phyloP scores from a whole-genome alignment of 2,888 invertebrate species.

The Leuctra nigra region DNA sequence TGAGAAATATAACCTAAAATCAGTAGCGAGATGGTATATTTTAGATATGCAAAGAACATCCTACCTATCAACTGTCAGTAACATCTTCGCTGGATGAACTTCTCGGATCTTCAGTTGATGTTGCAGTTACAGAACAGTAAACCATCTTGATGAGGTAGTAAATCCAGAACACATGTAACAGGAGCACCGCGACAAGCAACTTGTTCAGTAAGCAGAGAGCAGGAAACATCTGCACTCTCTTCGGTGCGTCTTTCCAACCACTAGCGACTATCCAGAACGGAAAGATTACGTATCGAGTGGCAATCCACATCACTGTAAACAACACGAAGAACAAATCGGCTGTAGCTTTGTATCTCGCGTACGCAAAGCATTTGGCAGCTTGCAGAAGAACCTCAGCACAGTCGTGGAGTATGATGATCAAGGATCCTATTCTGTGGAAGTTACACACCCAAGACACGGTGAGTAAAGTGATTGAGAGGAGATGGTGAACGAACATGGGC shows the following conservation, averaged over 20 bases:
- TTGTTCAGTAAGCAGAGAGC: slow-evolving; percentile 92
- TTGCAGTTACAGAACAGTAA: slow-evolving; percentile 59
- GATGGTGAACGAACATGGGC: slow-evolving; percentile 53
- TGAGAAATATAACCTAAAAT: no score
- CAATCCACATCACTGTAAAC: slow-evolving; percentile 87
- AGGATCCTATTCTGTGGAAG: slow-evolving; percentile 48
- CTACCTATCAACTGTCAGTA: no score
- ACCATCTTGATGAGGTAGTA: slow-evolving; percentile 87
- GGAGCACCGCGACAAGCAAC: slow-evolving; percentile 68
- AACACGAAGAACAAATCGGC: slow-evolving; percentile 68
- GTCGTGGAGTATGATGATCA: slow-evolving; percentile 45
- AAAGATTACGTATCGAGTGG: slow-evolving; percentile 80
- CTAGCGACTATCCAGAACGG: slow-evolving; percentile 60
- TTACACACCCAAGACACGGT: slow-evolving; percentile 51
- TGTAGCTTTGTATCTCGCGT: slow-evolving; percentile 42
- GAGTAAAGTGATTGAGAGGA: slow-evolving; percentile 49
- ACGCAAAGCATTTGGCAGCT: slow-evolving; percentile 48
- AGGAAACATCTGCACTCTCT: slow-evolving; percentile 80
- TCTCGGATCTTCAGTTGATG: slow-evolving; percentile 81
- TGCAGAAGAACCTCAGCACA: slow-evolving; percentile 41
- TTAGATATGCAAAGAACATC: no score
- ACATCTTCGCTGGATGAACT: slow-evolving; percentile 62
- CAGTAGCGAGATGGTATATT: no score
- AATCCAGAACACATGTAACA: slow-evolving; percentile 88
- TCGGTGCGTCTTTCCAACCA: slow-evolving; percentile 77